Evolutionary conservation across 2,888 invertebrate species (phyloP), one percentile per base, ranked within the genome.

Genomic region (Phengaris alcon): DNA sequence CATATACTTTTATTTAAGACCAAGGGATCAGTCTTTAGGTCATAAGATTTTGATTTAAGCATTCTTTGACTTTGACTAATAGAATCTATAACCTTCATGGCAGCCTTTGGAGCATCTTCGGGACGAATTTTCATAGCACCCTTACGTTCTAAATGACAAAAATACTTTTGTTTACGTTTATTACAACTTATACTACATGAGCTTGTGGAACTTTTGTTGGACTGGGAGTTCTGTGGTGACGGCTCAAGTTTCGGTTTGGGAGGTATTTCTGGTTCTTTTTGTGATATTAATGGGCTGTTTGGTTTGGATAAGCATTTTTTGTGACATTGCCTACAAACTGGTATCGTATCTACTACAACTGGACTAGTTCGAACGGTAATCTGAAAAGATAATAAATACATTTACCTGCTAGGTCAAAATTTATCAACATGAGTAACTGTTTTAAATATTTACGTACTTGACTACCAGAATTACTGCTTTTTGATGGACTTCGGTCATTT

Each of bases 341-440:
- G 95, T 83, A 96, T 94, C 76, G 95, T 95, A 88, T 96, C 96
- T 78, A 95, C 95, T 75, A 95, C 95, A 77, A 95, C 95, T 77
- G 96, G 96, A 87, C 96, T 96, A 74, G 96, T 96, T 82, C 96
- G 94, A 76, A 97, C 96, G 73, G 96, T 96, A 80, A 96, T 96
- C 96, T 96, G 90, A 78, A 93, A 90, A 77, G 15, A 72, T 35
- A 72, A 72, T 52, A 35, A 52, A 15, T 48, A 69, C 13, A 9
- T 64, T 69, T 15, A 69, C 48, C 46, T 48, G 69, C 12, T 15
- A 48, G 10, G 15, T 9, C 69, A 46, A 15, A 48, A 74, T 54
- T 68, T 70, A 74, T 15, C 15, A 68, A 52, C 22, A 73, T 13
- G 6, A 75, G 68, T 35, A 13, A 46, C 5, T 13, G 10, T 52